These are phyloP conservation scores for Solenopsis invicta DNA, from an alignment of 1,140 invertebrate species.

Conservation along the genomic window DNA sequence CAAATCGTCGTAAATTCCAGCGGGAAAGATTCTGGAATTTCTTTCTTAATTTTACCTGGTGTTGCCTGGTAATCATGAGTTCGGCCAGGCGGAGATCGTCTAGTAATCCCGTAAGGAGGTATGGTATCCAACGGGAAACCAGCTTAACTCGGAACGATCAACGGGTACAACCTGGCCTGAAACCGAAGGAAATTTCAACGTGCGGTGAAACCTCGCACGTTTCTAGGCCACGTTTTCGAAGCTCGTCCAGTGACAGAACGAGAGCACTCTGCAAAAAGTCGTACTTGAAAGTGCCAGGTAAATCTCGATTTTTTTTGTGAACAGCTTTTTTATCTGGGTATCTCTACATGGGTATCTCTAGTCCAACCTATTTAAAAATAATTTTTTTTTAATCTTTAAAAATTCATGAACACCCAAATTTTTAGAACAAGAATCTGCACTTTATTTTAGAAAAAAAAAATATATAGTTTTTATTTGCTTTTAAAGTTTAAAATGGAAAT, in stretches of 20 bases:
- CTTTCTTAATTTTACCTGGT: not conserved
- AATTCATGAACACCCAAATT: too few relatives aligned
- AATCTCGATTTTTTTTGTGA: not conserved
- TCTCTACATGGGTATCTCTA: too few relatives aligned
- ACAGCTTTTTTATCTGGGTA: too few relatives aligned
- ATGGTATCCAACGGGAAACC: slow-evolving; percentile 73
- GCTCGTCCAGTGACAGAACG: slow-evolving; percentile 74
- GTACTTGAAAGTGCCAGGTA: slow-evolving; percentile 71
- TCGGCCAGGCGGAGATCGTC: slow-evolving; percentile 75
- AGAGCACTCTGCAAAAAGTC: slow-evolving; percentile 68
- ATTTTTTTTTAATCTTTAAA: too few relatives aligned
- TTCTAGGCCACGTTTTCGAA: slow-evolving; percentile 76
- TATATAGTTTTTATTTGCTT: too few relatives aligned
- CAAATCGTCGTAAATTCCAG: too few relatives aligned
- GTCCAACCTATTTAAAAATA: too few relatives aligned
- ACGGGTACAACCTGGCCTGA: slow-evolving; percentile 53
- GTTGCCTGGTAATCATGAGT: slow-evolving; percentile 61
- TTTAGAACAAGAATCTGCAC: too few relatives aligned
- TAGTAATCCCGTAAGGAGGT: slow-evolving; percentile 75
- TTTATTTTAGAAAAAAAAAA: too few relatives aligned
- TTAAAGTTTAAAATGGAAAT: too few relatives aligned
- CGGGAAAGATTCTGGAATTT: not conserved
- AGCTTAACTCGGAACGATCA: slow-evolving; percentile 67
- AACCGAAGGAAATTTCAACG: slow-evolving; percentile 62
- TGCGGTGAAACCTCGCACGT: slow-evolving; percentile 74